A percentile compares a stretch with the other conserved stretches of the same genome.
Conservation (phyloP, 2,113 vertebrate genomes). For the Sialia sialis region DNA sequence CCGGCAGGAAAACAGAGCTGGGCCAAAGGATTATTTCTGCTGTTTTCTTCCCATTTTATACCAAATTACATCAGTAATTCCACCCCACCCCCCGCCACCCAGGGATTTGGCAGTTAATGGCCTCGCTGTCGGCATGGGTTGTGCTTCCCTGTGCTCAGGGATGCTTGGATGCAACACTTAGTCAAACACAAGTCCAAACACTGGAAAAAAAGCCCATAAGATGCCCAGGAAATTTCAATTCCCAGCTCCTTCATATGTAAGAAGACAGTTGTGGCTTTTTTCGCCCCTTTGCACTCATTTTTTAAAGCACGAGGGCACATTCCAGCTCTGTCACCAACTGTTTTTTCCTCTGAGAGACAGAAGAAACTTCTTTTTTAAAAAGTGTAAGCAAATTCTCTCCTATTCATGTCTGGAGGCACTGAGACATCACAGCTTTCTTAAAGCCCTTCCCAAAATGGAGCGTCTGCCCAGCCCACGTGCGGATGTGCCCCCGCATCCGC, state of each 20-base stretch:
- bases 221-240: not conserved
- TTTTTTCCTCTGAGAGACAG: not conserved
- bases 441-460: not conserved
- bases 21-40: conserved; percentile 6
- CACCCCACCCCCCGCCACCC: accelerated
- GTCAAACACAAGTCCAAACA: not conserved
- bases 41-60: not conserved
- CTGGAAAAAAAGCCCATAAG: not conserved
- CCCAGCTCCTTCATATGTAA: not conserved
- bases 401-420: not conserved
- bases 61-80: conserved; percentile 19
- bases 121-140: accelerated
- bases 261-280: not conserved
- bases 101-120: not conserved
- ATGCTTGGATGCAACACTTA: not conserved
- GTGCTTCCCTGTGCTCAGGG: not conserved
- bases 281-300: not conserved
- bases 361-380: not conserved
- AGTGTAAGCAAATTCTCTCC: not conserved
- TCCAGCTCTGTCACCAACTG: not conserved
- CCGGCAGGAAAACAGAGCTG: not conserved
- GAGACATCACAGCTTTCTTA: conserved; percentile 8
- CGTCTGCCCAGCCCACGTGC: not conserved
- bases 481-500: not conserved
- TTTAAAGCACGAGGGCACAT: not conserved